These are phyloP conservation scores for Callipepla squamata DNA, from an alignment of 2,113 vertebrate genomes.

Conservation along the genomic window DNA sequence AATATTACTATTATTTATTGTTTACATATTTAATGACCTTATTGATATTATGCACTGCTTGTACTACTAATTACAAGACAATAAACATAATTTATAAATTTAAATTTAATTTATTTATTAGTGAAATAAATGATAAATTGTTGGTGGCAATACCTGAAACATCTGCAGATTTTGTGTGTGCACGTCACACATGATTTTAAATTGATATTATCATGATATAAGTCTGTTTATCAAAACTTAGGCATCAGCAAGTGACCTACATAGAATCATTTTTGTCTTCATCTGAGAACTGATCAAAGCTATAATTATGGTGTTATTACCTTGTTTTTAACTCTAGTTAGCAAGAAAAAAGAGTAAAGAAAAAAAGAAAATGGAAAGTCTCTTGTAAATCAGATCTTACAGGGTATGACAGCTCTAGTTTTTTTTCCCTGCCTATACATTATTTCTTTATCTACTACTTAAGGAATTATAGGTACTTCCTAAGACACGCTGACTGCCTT, in stretches of 20 bases:
- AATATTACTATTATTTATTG: conserved; percentile 73
- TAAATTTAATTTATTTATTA: too few relatives aligned
- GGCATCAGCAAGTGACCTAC: conserved; percentile 67
- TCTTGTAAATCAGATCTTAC: conserved; percentile 39
- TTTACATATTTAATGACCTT: conserved; percentile 75
- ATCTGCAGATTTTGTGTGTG: background rate
- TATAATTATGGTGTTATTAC: conserved; percentile 71
- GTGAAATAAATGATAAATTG: conserved; percentile 12
- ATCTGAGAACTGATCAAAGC: conserved; percentile 69
- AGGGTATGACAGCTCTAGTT: conserved; percentile 2
- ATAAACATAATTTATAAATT: conserved; percentile 71
- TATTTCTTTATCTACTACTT: conserved; percentile 15
- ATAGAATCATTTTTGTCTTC: conserved; percentile 67
- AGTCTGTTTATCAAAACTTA: conserved; percentile 59
- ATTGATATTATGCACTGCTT: conserved; percentile 70
- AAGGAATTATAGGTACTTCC: background rate
- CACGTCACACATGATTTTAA: background rate
- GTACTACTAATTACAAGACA: conserved; percentile 68
- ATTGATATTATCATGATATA: conserved; percentile 19
- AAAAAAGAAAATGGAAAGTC: conserved; percentile 39
- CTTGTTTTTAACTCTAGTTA: conserved; percentile 70
- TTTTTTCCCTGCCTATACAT: background rate
- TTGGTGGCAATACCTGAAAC: conserved; percentile 39
- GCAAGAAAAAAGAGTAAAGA: background rate
- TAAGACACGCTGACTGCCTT: background rate